Evolutionary conservation across 2,888 invertebrate species (phyloP), one percentile per base, ranked within the genome.

Genomic region (Callosobruchus maculatus): DNA sequence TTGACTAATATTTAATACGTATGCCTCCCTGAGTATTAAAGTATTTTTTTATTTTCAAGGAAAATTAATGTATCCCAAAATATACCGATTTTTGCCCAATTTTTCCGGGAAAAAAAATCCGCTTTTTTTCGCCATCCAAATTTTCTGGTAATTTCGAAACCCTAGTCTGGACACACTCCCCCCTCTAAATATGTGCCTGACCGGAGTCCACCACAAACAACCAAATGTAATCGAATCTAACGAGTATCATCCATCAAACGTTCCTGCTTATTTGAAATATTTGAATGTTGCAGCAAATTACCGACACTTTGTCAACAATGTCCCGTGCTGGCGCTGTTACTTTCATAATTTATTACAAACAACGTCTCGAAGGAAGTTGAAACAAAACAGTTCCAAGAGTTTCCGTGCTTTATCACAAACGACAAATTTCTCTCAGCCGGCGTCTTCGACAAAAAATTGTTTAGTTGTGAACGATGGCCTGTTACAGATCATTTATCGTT

Each of bases 281-380:
- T 49, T 7, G 9, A 49, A 5, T 13, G 18, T 1, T 49, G 13
- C 49, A 49, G 18, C 49, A 5, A 49, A 49, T 49, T 49, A 49
- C 49, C 49, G 13, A 49, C 49, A 49, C 49, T 7, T 49, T 49
- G 49, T 13, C 49, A 13, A 18, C 49, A 49, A 1, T 49, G 18
- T 13, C 49, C 13, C 49, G 1, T 49, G n/a, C n/a, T n/a, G n/a
- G n/a, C n/a, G n/a, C n/a, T n/a, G 49, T 49, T 49, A 49, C 13
- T 13, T 49, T 7, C 18, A 49, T 13, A 49, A 49, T 30, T 30
- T 5, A 30, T 76, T 80, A 76, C 77, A 78, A 78, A 79, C 80
- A 78, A 72, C 75, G 78, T 79, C 78, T 81, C 77, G 76, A 75
- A 78, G 79, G 49, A 49, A 49, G 49, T 49, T 49, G 13, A 49